A percentile compares a stretch with the other conserved stretches of the same genome.
Conservation (phyloP, 1,140 invertebrate species). For the Hyphantria cunea region DNA sequence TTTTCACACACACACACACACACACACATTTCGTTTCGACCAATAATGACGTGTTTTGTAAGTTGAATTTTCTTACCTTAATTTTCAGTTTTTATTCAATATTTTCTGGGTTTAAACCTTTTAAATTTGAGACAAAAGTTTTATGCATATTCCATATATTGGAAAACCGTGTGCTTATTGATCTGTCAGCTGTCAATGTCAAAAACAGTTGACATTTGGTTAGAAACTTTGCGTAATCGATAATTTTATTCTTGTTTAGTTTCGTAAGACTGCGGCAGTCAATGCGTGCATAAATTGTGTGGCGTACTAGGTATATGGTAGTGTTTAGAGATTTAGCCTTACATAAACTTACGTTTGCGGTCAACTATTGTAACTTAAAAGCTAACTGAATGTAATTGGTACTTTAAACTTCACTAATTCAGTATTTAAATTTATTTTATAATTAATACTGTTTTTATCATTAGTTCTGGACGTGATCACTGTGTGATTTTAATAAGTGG, state of each 20-base stretch:
- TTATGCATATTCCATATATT: too few species aligned
- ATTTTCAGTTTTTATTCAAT: too few species aligned
- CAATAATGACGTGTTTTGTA: too few species aligned
- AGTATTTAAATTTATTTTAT: neutral
- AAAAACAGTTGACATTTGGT: neutral
- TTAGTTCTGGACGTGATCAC: neutral
- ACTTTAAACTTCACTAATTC: too few species aligned
- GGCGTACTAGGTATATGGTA: conserved; percentile 5
- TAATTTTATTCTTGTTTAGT: conserved; percentile 19
- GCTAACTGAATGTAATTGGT: conserved; percentile 6
- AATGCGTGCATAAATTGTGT: neutral
- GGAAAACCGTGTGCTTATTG: too few species aligned
- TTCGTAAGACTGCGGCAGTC: conserved; percentile 19
- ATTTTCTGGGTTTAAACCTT: too few species aligned
- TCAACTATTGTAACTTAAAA: conserved; percentile 12
- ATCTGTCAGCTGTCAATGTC: neutral
- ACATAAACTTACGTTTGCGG: conserved; percentile 16
- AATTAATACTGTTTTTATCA: neutral
- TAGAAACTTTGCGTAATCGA: conserved; percentile 10
- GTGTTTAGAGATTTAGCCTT: conserved; percentile 9
- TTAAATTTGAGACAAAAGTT: too few species aligned
- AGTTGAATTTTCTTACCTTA: too few species aligned
- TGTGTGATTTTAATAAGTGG: neutral
- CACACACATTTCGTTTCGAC: too few species aligned
- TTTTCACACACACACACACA: too few species aligned